Base-by-base conservation (phyloP, 2,113 vertebrate species). In the Spheniscus mendiculus region DNA sequence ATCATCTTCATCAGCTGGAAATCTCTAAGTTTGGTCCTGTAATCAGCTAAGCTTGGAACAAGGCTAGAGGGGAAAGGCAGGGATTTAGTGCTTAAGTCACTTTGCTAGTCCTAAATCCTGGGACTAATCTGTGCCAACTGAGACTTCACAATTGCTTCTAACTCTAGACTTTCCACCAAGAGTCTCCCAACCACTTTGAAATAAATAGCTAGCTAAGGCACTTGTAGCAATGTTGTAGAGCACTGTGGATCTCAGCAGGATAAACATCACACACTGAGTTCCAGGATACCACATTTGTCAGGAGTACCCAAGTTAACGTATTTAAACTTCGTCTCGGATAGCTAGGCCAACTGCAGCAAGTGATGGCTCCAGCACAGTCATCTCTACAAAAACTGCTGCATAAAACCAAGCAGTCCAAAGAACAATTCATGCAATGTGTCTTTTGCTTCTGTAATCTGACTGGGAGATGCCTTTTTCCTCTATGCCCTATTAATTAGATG, bases 51-150 rank as follows among this genome's bases (percentile, higher is more conserved):
- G 73, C 89, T 73, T 53, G 84, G 78, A 87, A 95, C 76, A 95
- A 89, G 84, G 79, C 93, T 96, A 82, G 89, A 93, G 44, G 91
- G 84, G 89, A 96, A 96, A 95, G 87, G 94, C 84, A 87, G 87
- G 87, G 96, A 97, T 97, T 97, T 96, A 96, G 53, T 94, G 40
- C 89, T 97, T 97, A 96, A 87, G 5, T 94, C 91, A 95, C 92
- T 94, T 79, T 91, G 74, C 93, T 96, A 45, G 89, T 80, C 91
- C 94, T 94, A 94, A 96, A 97, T 97, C 89, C 94, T 88, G 70
- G 66, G 91, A 80, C 94, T 97, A 96, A 97, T 89, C 95, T 91
- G 49, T 53, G 66, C 66, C 87, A 91, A 78, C 83, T 76, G 61
- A 95, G 94, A 90, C 87, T 82, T 91, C 47, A 49, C 70, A 21